Conservation (phyloP, 2,113 vertebrate species). For the Aythya baeri region DNA sequence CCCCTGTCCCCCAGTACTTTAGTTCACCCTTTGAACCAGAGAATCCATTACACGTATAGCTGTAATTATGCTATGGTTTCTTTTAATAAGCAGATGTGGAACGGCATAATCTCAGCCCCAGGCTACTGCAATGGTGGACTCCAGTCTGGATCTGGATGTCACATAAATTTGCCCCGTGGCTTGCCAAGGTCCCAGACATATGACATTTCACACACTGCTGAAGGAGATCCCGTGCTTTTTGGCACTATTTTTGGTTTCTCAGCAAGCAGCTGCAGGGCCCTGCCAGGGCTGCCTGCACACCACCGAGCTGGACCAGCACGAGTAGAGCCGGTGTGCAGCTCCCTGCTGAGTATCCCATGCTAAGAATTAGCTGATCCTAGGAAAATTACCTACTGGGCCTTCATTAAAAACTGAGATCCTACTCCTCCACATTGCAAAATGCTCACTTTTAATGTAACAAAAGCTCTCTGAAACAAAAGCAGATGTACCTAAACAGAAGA, state of each 20-base stretch:
- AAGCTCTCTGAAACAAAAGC: background rate
- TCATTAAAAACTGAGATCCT: background rate
- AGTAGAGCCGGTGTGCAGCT: background rate
- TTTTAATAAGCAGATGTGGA: conserved; percentile 49
- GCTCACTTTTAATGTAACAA: background rate
- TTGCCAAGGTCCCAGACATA: background rate
- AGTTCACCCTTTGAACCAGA: conserved; percentile 29
- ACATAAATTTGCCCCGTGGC: background rate
- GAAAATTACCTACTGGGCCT: background rate
- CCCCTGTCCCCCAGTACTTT: background rate
- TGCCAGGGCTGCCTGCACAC: background rate
- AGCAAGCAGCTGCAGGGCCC: background rate
- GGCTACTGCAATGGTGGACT: background rate
- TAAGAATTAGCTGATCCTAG: background rate
- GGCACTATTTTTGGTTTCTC: background rate
- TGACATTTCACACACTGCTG: background rate
- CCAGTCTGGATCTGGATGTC: conserved; percentile 9
- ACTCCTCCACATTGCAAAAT: background rate
- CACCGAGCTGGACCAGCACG: background rate
- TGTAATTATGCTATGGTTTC: conserved; percentile 37
- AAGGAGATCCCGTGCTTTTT: background rate
- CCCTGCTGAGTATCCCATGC: background rate
- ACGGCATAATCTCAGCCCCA: background rate
- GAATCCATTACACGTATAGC: background rate
- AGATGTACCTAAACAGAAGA: background rate